phyloP scores from a whole-genome alignment of 2,113 vertebrate species.

The Catagonus wagneri region DNA sequence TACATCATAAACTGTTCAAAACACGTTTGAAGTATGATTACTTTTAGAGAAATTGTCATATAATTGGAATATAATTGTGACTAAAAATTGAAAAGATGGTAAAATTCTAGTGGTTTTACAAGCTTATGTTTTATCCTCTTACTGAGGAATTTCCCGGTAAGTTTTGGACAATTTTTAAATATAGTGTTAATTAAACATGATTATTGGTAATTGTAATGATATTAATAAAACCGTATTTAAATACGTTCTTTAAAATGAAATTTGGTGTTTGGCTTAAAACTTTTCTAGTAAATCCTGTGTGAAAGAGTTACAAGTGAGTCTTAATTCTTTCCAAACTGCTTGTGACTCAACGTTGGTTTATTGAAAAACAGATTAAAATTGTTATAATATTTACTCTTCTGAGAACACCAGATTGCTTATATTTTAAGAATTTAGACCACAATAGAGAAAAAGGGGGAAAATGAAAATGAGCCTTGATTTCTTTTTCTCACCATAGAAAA shows the following conservation, averaged over 20 bases:
- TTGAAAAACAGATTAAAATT: slow-evolving; percentile 33
- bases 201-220: background rate
- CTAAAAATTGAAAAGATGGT: background rate
- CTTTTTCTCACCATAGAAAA: background rate
- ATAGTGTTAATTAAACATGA: background rate
- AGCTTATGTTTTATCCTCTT: background rate
- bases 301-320: background rate
- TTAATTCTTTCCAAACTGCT: background rate
- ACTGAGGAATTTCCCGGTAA: background rate
- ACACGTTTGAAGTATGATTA: background rate
- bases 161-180: slow-evolving; percentile 4
- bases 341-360: background rate
- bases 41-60: background rate
- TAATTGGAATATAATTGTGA: background rate
- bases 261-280: background rate
- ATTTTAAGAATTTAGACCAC: background rate
- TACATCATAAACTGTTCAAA: background rate
- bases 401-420: background rate
- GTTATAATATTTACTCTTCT: background rate
- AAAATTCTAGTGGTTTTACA: background rate
- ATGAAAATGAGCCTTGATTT: background rate
- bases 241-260: background rate
- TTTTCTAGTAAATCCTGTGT: background rate
- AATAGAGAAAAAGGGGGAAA: background rate
- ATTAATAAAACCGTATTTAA: slow-evolving; percentile 4